Evolutionary conservation across 35 echinoderm and acorn worm species (phyloP), one percentile per base, ranked within the genome.

Genomic region (Holothuria glaberrima): DNA sequence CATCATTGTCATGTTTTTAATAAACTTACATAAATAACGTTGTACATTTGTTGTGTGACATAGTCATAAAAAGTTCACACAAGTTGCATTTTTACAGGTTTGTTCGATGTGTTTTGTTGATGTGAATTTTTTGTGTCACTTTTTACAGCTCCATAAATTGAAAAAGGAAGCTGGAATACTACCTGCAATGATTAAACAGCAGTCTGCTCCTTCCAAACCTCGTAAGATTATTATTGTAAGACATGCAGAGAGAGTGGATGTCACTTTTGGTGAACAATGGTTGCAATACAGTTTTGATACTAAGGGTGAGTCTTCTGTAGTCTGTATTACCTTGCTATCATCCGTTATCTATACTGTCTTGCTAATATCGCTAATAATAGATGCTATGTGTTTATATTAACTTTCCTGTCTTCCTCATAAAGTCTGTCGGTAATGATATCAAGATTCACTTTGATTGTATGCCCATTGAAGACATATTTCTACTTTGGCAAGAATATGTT

Each of bases 241-340:
- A 10, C 97, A 99, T 27, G 97, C 93, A 25, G 97, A 99, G 86
- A 90, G 97, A 34, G 93, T 99, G 19, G 97, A 99, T 91, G 91
- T 99, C 17, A 93, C 97, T 32, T 99, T 99, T 82, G 97, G 97
- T 22, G 90, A 99, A 58, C 97, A 99, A 63, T 99, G 97, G 97
- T 62, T 99, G 16, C 91, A 92, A 63, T 89, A 95, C 35, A 93
- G 93, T 68, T 99, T 99, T 86, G 97, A 99, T 93, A 18, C 58
- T 10, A 83, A 92, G 48, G 97, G 97, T 99, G 79, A 80, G 59
- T 20, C 3, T 30, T 12, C n/a, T n/a, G n/a, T n/a, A 30, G n/a
- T 7, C 36, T 41, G 36, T 41, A 41, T 41, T 41, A 7, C 2
- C 36, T 41, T 41, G 36, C 36, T 7, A 41, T 2, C 7, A 85